Evolutionary conservation across 2,113 vertebrate species (phyloP).

Genomic region (Boulengeromyrus knoepffleri): DNA sequence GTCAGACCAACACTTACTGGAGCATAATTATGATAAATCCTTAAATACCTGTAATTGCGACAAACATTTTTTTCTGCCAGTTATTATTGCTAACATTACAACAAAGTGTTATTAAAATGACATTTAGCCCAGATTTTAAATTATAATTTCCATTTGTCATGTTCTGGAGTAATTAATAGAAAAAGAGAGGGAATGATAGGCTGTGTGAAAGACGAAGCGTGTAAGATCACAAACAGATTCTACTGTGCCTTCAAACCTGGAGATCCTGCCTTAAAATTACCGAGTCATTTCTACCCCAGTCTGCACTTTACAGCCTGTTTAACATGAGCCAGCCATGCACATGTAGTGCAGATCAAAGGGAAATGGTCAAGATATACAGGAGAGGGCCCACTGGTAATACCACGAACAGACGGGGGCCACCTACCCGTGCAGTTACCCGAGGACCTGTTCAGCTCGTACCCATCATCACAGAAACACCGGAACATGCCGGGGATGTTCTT

Average conservation of each 20-base stretch:
- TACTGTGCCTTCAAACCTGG: background rate
- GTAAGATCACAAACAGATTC: background rate
- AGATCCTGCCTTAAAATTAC: background rate
- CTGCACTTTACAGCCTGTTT: background rate
- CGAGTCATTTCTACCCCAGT: background rate
- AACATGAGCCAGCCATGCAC: background rate
- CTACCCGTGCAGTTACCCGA: slow-evolving; percentile 77
- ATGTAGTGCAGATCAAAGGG: background rate
- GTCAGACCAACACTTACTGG: background rate
- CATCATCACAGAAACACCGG: slow-evolving; percentile 72
- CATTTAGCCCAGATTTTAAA: background rate
- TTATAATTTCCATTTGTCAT: background rate
- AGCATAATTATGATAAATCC: background rate
- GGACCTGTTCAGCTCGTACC: slow-evolving; percentile 69
- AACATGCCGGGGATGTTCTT: slow-evolving; percentile 77
- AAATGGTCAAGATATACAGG: background rate
- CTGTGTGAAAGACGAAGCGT: background rate
- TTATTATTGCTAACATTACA: background rate
- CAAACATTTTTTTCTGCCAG: background rate
- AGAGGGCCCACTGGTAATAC: background rate
- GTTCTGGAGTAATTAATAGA: background rate
- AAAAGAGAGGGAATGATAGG: background rate
- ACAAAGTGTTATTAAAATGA: background rate
- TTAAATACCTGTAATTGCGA: background rate
- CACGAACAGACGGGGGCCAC: background rate